Evolutionary conservation across 2,888 invertebrate species (phyloP).

Genomic region (Flabesymbios commensalis): DNA sequence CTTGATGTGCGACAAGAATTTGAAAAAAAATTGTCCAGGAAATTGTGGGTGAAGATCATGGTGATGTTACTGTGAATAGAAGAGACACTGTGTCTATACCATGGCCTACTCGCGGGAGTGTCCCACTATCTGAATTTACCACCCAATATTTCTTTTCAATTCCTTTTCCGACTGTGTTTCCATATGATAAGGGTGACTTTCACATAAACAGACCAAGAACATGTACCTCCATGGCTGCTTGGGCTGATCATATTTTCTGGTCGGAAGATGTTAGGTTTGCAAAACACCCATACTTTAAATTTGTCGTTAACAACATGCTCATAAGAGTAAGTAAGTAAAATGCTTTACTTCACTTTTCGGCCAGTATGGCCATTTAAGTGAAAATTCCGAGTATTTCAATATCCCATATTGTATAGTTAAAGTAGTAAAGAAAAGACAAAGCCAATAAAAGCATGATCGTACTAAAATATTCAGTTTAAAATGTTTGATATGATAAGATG

Average conservation of each 20-base stretch:
- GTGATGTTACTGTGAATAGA: background rate
- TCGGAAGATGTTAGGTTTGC: conserved; percentile 28
- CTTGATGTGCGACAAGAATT: conserved; percentile 1
- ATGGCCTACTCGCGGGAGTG: conserved; percentile 24
- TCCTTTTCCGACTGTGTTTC: conserved; percentile 35
- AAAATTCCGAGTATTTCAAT: no score
- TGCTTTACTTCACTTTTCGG: no score
- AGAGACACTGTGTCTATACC: background rate
- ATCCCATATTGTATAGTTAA: no score
- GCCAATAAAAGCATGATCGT: no score
- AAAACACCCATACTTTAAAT: conserved; percentile 31
- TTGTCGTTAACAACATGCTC: conserved; percentile 15
- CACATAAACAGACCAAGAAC: conserved; percentile 8
- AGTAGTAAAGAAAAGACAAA: no score
- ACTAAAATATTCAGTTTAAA: no score
- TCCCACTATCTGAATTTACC: conserved; percentile 35
- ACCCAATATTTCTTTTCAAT: conserved; percentile 28
- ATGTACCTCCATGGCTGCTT: conserved; percentile 14
- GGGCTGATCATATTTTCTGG: conserved; percentile 23
- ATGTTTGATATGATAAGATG: no score
- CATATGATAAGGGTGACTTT: conserved; percentile 35
- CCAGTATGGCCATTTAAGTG: no score
- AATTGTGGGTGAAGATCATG: background rate
- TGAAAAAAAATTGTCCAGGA: background rate
- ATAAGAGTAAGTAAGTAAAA: no score